These are phyloP conservation scores for Elysia chlorotica DNA, from an alignment of 1,140 invertebrate genomes.

Conservation along the genomic window DNA sequence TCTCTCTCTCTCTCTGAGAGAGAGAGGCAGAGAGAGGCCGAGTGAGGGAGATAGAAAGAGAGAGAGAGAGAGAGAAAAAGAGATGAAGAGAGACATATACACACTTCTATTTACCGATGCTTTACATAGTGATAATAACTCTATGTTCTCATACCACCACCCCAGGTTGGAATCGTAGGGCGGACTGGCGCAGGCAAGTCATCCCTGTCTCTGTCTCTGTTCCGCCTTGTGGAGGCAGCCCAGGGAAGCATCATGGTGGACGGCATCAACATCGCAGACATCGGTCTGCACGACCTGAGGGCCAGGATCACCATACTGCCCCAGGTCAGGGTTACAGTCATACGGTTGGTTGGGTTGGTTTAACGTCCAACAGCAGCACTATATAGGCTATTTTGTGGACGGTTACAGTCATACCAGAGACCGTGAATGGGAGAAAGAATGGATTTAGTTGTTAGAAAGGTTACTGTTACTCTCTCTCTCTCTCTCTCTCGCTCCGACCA, in stretches of 20 bases:
- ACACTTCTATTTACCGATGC: slow-evolving; percentile 81
- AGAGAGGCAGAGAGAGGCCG: slow-evolving; percentile 71
- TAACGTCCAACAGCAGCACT: no score
- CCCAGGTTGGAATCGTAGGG: slow-evolving; percentile 10
- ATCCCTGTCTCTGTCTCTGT: slow-evolving; percentile 5
- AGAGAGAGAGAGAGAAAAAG: not conserved
- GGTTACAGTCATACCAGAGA: no score
- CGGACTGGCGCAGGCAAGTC: slow-evolving; percentile 14
- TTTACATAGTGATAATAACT: slow-evolving; percentile 43
- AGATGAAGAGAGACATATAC: not conserved
- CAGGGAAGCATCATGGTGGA: slow-evolving; percentile 1
- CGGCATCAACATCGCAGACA: slow-evolving; percentile 9
- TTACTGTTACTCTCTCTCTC: no score
- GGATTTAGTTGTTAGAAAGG: no score
- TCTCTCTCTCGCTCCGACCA: no score
- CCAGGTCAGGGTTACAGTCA: not conserved
- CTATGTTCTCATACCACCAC: not conserved
- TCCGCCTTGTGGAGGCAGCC: slow-evolving; percentile 14
- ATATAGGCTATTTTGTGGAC: no score
- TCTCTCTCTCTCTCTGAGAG: slow-evolving; percentile 78
- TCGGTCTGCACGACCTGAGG: slow-evolving; percentile 14
- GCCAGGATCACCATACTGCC: slow-evolving; percentile 10
- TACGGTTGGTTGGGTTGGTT: no score
- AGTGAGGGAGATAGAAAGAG: not conserved
- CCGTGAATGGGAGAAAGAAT: no score